A percentile compares a stretch with the other conserved stretches of the same genome.
These are phyloP conservation scores for Cyclophora punctaria DNA, from an alignment of 2,888 invertebrate genomes.

Conservation along the genomic window DNA sequence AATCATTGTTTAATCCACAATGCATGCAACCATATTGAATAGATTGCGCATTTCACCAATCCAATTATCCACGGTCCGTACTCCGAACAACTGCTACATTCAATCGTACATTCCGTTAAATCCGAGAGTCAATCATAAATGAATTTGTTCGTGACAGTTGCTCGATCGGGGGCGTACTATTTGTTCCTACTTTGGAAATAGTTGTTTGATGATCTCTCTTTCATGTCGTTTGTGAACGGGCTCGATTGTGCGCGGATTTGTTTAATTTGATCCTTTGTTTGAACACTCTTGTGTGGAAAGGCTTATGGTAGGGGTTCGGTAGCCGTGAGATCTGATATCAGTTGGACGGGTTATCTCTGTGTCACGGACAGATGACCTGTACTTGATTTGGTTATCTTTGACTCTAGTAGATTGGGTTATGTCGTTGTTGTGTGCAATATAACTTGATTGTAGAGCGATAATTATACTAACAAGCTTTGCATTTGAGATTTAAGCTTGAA, in stretches of 20 bases:
- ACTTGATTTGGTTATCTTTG: constrained; percentile 26
- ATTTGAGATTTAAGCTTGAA: too few relatives aligned
- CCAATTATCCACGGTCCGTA: constrained; percentile 38
- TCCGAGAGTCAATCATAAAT: constrained; percentile 59
- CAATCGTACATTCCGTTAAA: constrained; percentile 24
- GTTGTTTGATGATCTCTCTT: constrained; percentile 74
- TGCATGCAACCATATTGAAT: constrained; percentile 10
- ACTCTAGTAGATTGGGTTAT: too few relatives aligned
- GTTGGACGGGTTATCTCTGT: constrained; percentile 50
- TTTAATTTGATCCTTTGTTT: constrained; percentile 73
- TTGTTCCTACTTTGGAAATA: constrained; percentile 50
- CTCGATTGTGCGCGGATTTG: constrained; percentile 69
- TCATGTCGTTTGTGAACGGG: constrained; percentile 54
- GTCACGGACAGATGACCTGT: constrained; percentile 59
- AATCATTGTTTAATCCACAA: too few relatives aligned
- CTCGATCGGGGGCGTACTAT: constrained; percentile 48
- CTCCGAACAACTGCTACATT: constrained; percentile 7
- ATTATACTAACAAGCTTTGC: too few relatives aligned
- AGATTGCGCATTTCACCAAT: constrained; percentile 59
- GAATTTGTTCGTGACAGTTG: constrained; percentile 59
- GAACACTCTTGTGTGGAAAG: constrained; percentile 64
- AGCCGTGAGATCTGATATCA: constrained; percentile 54
- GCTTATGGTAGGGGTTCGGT: constrained; percentile 44
- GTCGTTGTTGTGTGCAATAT: too few relatives aligned
- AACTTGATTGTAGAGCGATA: too few relatives aligned